Base-by-base conservation (phyloP, 64 coral and sea anemone species). In the Hydrozoanthus tunicans region DNA sequence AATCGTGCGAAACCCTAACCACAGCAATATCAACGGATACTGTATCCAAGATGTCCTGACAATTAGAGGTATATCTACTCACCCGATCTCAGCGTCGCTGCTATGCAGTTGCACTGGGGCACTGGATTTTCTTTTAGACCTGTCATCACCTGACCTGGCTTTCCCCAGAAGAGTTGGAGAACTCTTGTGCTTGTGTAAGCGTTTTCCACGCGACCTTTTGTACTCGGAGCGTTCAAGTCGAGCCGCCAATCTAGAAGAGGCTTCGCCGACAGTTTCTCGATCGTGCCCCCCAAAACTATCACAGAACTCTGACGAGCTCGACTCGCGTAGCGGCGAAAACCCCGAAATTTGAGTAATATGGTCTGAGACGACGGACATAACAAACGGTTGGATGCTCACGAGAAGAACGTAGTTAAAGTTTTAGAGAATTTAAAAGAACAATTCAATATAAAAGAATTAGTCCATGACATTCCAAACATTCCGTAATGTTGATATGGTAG, bases 201-300 rank as follows among this genome's bases (percentile, higher is more conserved):
- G 83, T 89, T 95, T 95, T 88, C 89, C 95, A 7, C 90, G 89
- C 43, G 95, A 94, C 82, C 95, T 78, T 80, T 94, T 96, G 89
- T 96, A 92, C 51, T 94, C 95, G 15, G 95, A 97, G 58, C 95
- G 67, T 82, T 97, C 95, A 62, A 97, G 79, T 6, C 95, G 86
- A 7, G 95, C 95, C 14, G 92, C 82, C 13, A 97, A 93, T 55
- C 95, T 83, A 0, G 95, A 94, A 5, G 95, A 97, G 59, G 95
- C 85, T 90, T 95, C 91, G 3, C 20, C 67, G 9, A 24, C 15
- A 32, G 4, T 55, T 61, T 88, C 84, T 61, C 68, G 58, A 23
- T 88, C 84, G 69, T 75, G 56, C 51, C 84, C 84, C 4, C 84
- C 69, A 88, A 73, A 83, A 93, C 92, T 81, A 20, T 89, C 85